These are phyloP conservation scores for Sebastes diploproa DNA, from an alignment of 2,797 vertebrate genomes.

Conservation along the genomic window DNA sequence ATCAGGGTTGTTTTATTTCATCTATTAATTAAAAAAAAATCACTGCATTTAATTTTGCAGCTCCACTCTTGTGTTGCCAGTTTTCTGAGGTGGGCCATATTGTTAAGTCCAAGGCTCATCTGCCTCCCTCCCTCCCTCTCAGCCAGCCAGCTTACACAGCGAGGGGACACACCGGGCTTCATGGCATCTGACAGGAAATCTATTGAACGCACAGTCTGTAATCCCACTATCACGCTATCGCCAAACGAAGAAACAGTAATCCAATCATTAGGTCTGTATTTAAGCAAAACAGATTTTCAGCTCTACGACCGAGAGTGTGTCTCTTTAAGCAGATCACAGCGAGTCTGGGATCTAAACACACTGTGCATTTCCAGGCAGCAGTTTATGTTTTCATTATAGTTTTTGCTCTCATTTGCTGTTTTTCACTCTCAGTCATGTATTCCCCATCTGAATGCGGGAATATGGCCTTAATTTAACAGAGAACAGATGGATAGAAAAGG, in stretches of 20 bases:
- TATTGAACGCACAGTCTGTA: constrained; percentile 85
- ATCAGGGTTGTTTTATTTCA: background rate
- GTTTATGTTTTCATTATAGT: constrained; percentile 5
- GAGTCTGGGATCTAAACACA: background rate
- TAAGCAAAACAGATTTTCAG: constrained; percentile 64
- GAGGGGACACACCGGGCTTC: constrained; percentile 80
- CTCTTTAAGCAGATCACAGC: constrained; percentile 45
- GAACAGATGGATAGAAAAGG: constrained; percentile 17
- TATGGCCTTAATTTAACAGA: constrained; percentile 17
- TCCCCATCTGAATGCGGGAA: background rate
- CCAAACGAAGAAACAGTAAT: constrained; percentile 87
- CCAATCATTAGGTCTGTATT: constrained; percentile 81
- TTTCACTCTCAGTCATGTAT: background rate
- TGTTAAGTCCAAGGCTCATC: constrained; percentile 39
- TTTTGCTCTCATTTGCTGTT: constrained; percentile 18
- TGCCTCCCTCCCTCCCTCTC: constrained; percentile 56
- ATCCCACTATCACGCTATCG: constrained; percentile 82
- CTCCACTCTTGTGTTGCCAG: background rate
- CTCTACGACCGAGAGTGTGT: constrained; percentile 25
- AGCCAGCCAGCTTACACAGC: constrained; percentile 77
- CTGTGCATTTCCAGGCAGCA: background rate
- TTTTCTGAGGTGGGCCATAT: constrained; percentile 33
- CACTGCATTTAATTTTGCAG: background rate
- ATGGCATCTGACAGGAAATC: constrained; percentile 92
- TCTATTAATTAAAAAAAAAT: background rate